Conservation (phyloP, 2,113 vertebrate genomes). For the Genyomyrus donnyi region DNA sequence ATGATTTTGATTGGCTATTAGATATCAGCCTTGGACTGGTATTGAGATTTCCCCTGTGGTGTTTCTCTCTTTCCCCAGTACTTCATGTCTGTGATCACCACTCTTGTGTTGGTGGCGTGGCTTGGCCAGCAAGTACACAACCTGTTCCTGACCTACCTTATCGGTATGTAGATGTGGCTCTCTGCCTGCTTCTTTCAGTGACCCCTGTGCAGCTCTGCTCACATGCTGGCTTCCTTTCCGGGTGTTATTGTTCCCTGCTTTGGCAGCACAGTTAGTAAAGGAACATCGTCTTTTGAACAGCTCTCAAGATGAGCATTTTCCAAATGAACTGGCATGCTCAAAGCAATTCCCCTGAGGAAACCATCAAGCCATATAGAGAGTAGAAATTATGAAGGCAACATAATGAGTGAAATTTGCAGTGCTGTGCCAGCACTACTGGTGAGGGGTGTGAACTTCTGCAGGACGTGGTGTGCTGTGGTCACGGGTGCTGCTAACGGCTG, state of each 20-base stretch:
- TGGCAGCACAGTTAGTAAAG: background rate
- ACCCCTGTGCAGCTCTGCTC: background rate
- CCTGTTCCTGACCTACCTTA: slow-evolving; percentile 89
- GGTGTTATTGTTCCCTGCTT: background rate
- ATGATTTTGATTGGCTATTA: background rate
- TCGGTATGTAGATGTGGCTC: slow-evolving; percentile 69
- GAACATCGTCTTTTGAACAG: background rate
- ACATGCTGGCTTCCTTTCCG: background rate
- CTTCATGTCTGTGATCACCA: slow-evolving; percentile 82
- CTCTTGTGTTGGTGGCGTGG: slow-evolving; percentile 82
- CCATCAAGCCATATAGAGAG: background rate
- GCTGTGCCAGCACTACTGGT: background rate
- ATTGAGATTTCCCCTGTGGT: background rate
- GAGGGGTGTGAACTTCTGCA: background rate
- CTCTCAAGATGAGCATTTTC: background rate
- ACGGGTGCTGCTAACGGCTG: background rate
- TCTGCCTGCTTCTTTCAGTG: background rate
- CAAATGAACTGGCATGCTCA: background rate
- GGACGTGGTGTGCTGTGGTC: background rate
- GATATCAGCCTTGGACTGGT: background rate
- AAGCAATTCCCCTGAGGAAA: background rate
- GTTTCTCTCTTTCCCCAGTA: slow-evolving; percentile 61
- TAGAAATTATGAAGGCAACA: background rate
- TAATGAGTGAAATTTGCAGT: background rate
- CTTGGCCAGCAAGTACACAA: slow-evolving; percentile 97